phyloP scores from a whole-genome alignment of 2,888 invertebrate species.

The Callosobruchus maculatus region DNA sequence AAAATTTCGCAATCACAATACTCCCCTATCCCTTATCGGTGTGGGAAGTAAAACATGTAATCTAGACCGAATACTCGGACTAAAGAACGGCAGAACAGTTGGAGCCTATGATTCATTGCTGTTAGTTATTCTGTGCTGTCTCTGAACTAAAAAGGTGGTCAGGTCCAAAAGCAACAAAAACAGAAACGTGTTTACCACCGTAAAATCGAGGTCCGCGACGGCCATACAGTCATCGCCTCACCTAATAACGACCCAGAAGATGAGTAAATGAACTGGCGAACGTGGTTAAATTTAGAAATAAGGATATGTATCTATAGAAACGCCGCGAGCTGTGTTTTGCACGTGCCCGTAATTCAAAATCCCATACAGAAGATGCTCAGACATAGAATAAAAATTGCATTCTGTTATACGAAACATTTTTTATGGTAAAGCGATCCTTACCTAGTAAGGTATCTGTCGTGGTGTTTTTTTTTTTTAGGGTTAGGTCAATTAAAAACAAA shows the following conservation, averaged over 20 bases:
- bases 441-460: too few relatives aligned
- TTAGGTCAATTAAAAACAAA: too few relatives aligned
- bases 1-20: too few relatives aligned
- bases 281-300: background rate
- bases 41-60: too few relatives aligned
- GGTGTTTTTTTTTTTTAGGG: too few relatives aligned
- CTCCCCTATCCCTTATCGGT: too few relatives aligned
- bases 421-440: too few relatives aligned
- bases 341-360: background rate
- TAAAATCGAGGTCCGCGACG: background rate
- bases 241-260: background rate
- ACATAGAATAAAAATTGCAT: background rate
- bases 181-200: background rate
- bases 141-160: background rate
- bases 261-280: background rate
- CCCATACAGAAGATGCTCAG: background rate
- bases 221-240: background rate
- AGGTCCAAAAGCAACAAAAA: background rate
- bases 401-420: too few relatives aligned
- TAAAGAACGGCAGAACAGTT: too few relatives aligned
- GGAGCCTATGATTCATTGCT: background rate
- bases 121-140: too few relatives aligned
- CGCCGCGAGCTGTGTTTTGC: background rate
- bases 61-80: too few relatives aligned
- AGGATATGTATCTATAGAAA: background rate